phyloP scores from a whole-genome alignment of 2,888 invertebrate species.

The Tupiocoris notatus region DNA sequence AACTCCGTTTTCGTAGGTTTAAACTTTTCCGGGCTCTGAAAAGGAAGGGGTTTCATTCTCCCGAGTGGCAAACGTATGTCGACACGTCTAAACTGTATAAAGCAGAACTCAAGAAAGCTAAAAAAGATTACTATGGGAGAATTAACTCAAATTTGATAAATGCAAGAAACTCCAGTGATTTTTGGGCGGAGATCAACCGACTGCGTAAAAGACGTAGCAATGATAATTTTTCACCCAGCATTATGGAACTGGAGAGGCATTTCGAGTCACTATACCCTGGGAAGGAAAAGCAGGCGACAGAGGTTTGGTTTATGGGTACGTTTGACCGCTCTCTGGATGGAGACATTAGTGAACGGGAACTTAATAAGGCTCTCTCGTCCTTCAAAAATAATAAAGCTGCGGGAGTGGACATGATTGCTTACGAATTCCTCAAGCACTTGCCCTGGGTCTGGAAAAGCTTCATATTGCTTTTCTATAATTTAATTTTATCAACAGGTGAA shows the following conservation, averaged over 20 bases:
- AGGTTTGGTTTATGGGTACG: not conserved
- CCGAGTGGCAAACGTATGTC: not conserved
- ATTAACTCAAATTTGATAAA: not conserved
- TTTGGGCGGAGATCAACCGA: not conserved
- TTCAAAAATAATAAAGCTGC: not conserved
- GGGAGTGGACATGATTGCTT: not conserved
- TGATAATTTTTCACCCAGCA: not conserved
- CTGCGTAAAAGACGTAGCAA: not conserved
- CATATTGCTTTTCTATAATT: not conserved
- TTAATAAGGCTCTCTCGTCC: not conserved
- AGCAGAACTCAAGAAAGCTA: not conserved
- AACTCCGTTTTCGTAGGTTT: not conserved
- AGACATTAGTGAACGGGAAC: not conserved
- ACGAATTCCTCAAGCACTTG: not conserved
- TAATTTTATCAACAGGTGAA: not conserved
- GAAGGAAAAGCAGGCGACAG: not conserved
- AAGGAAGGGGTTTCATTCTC: not conserved
- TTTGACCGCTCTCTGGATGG: not conserved
- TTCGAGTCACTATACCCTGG: not conserved
- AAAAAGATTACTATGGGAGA: not conserved
- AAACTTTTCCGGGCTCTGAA: not conserved
- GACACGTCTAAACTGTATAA: not conserved
- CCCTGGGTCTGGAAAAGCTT: not conserved
- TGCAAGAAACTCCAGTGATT: not conserved
- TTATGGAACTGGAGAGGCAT: not conserved